Conservation (phyloP, 2,888 invertebrate species). For the Sussaba pulchella region DNA sequence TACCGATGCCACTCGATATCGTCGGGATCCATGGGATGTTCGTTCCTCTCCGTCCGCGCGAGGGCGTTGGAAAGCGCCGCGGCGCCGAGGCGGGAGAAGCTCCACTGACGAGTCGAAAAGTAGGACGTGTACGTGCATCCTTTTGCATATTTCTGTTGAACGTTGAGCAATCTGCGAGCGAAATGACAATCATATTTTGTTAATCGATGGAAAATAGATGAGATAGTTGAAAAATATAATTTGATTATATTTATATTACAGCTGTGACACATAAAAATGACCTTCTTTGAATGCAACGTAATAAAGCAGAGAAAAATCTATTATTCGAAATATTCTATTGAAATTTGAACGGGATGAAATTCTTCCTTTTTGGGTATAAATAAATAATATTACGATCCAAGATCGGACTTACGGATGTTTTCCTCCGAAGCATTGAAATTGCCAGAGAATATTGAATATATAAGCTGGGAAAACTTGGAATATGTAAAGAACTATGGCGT, state of each 20-base stretch:
- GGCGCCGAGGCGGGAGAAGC: slow-evolving; percentile 80
- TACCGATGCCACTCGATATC: slow-evolving; percentile 85
- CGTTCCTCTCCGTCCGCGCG: slow-evolving; percentile 76
- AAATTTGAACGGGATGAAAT: not conserved
- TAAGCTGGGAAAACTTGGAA: slow-evolving; percentile 75
- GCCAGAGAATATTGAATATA: slow-evolving; percentile 66
- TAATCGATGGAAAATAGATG: too few relatives aligned
- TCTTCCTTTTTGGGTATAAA: too few relatives aligned
- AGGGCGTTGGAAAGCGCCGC: slow-evolving; percentile 78
- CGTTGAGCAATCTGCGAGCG: slow-evolving; percentile 84
- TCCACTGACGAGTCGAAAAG: slow-evolving; percentile 86
- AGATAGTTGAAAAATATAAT: too few relatives aligned
- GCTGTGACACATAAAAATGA: too few relatives aligned
- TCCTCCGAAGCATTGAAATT: slow-evolving; percentile 39
- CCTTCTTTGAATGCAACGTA: too few relatives aligned
- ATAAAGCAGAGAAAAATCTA: too few relatives aligned
- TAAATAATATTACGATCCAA: not conserved
- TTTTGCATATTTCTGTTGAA: slow-evolving; percentile 85
- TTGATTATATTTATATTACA: too few relatives aligned
- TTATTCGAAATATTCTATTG: too few relatives aligned
- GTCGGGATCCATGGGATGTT: slow-evolving; percentile 85
- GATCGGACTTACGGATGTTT: slow-evolving; percentile 56
- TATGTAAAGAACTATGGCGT: slow-evolving; percentile 76
- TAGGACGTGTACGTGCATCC: slow-evolving; percentile 84
- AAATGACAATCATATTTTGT: too few relatives aligned